phyloP scores from a whole-genome alignment of 2,797 vertebrate genomes.

The Phyllotis vaccarum region DNA sequence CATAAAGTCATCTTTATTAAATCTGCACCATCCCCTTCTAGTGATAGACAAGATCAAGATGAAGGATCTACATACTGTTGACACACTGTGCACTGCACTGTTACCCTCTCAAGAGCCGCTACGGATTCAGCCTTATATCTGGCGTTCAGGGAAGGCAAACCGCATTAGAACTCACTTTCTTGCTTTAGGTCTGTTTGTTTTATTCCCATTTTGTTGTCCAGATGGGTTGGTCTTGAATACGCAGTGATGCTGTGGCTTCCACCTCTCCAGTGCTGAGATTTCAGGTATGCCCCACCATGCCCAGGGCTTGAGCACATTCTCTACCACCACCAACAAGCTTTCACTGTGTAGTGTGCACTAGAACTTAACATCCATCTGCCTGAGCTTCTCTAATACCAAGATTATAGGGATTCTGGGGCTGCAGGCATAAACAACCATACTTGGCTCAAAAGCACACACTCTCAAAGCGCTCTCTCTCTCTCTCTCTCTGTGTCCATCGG shows the following conservation, averaged over 20 bases:
- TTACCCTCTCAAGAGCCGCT: neutral
- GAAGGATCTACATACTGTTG: neutral
- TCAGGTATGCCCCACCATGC: neutral
- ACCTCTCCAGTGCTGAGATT: neutral
- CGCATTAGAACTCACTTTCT: constrained; percentile 49
- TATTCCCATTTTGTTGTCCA: neutral
- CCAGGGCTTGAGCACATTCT: neutral
- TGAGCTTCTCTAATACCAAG: neutral
- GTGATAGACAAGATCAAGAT: constrained; percentile 35
- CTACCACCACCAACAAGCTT: no score
- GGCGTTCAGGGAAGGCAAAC: constrained; percentile 31
- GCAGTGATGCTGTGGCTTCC: neutral
- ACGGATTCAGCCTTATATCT: neutral
- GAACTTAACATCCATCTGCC: neutral
- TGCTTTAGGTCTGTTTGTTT: neutral
- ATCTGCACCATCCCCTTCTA: neutral
- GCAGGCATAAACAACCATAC: neutral
- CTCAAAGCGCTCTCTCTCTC: no score
- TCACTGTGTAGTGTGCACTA: neutral
- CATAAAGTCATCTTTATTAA: constrained; percentile 8
- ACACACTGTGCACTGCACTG: neutral
- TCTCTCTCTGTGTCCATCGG: no score
- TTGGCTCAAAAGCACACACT: neutral
- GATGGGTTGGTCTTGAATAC: neutral
- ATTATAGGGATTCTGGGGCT: neutral